Percentiles rank a stretch among this genome's conserved stretches.
Evolutionary conservation across 2,888 invertebrate species (phyloP).

Genomic region (Protula sp.): DNA sequence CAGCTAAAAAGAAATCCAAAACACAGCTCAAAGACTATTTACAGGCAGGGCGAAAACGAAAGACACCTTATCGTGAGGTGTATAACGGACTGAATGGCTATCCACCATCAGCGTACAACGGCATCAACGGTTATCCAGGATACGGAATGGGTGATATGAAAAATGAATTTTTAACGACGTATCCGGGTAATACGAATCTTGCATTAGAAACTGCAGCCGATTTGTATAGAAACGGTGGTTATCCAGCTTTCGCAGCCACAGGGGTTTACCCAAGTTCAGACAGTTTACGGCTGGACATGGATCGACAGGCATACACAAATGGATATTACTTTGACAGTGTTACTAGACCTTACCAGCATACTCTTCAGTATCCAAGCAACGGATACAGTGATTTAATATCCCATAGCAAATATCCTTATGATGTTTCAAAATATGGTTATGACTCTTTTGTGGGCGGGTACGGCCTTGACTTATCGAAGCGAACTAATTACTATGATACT

Average conservation of each 20-base stretch:
- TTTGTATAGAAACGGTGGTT: slow-evolving; percentile 18
- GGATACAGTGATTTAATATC: slow-evolving; percentile 46
- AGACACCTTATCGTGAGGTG: slow-evolving; percentile 32
- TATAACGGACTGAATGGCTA: slow-evolving; percentile 39
- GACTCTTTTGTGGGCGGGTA: slow-evolving; percentile 30
- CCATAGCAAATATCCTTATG: slow-evolving; percentile 42
- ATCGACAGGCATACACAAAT: slow-evolving; percentile 42
- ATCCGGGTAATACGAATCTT: slow-evolving; percentile 13
- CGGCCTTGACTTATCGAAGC: slow-evolving; percentile 46
- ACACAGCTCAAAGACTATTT: slow-evolving; percentile 87
- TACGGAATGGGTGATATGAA: slow-evolving; percentile 33
- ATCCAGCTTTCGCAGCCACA: slow-evolving; percentile 12
- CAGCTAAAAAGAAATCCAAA: slow-evolving; percentile 73
- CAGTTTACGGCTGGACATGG: slow-evolving; percentile 39
- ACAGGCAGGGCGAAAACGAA: slow-evolving; percentile 71
- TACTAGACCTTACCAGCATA: slow-evolving; percentile 46
- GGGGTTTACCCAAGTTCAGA: slow-evolving; percentile 20
- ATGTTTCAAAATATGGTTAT: slow-evolving; percentile 41
- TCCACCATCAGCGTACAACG: slow-evolving; percentile 24
- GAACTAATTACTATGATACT: slow-evolving; percentile 40
- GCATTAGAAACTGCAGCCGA: slow-evolving; percentile 18
- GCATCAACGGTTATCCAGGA: slow-evolving; percentile 34
- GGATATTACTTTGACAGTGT: slow-evolving; percentile 42
- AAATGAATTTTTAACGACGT: slow-evolving; percentile 43
- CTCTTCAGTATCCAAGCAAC: slow-evolving; percentile 42